Evolutionary conservation across 2,797 vertebrate genomes (phyloP).

Genomic region (Erethizon dorsatum): DNA sequence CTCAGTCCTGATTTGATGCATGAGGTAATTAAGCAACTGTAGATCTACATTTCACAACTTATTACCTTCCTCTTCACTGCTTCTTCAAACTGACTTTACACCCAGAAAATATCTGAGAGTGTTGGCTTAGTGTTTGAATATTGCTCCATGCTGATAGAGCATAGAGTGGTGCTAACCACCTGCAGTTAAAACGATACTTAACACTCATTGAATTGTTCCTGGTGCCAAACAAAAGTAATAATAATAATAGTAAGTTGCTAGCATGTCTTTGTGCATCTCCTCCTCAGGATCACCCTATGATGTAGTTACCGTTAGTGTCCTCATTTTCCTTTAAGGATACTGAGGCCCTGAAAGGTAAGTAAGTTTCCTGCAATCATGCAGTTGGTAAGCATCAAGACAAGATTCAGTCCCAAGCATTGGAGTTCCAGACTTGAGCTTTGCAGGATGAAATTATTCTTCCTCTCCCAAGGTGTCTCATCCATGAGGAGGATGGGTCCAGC

Average conservation of each 20-base stretch:
- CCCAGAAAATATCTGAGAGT: neutral
- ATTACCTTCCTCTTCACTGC: neutral
- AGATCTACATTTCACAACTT: conserved; percentile 57
- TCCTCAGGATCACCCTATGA: neutral
- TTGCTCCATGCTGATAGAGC: neutral
- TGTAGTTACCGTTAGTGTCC: fast-evolving
- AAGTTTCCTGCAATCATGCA: neutral
- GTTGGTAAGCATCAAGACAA: neutral
- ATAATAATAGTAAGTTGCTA: neutral
- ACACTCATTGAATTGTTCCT: fast-evolving
- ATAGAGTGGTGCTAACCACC: neutral
- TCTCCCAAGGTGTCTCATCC: neutral
- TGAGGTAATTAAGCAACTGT: conserved; percentile 50
- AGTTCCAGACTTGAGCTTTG: neutral
- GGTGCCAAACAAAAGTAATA: too few species aligned
- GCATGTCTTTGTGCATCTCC: neutral
- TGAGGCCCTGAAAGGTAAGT: neutral
- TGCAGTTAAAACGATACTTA: neutral
- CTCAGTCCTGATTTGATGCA: conserved; percentile 4
- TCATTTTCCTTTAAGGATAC: neutral
- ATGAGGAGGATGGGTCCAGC: neutral
- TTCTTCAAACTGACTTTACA: neutral
- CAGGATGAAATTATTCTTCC: neutral
- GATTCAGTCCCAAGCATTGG: neutral
- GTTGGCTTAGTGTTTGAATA: neutral